phyloP scores from a whole-genome alignment of 2,888 invertebrate species.

The Eurytoma adleriae region DNA sequence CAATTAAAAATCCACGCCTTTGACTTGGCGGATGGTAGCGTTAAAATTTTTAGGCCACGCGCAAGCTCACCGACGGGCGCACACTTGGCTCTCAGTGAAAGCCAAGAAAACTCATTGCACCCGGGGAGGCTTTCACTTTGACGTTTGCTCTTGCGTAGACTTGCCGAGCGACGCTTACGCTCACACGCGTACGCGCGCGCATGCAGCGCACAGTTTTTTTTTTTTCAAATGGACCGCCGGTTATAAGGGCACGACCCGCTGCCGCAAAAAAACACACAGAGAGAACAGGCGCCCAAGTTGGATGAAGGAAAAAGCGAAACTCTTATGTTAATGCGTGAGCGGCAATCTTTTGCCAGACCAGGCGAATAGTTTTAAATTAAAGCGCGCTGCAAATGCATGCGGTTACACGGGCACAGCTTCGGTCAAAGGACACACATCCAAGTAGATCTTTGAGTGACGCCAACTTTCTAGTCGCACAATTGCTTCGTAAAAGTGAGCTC shows the following conservation, averaged over 20 bases:
- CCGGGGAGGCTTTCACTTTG: constrained; percentile 18
- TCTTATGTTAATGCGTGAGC: background rate
- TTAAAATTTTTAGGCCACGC: constrained; percentile 32
- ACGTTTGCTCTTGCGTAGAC: constrained; percentile 36
- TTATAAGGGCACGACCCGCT: constrained; percentile 21
- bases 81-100: background rate
- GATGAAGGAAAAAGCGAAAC: constrained; percentile 6
- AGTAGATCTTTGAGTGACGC: too few species aligned
- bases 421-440: too few species aligned
- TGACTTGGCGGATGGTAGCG: constrained; percentile 63
- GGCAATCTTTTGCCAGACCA: constrained; percentile 34
- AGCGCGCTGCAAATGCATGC: background rate
- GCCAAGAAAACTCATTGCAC: constrained; percentile 21
- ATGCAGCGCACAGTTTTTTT: background rate
- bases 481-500: too few species aligned
- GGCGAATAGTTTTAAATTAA: constrained; percentile 33
- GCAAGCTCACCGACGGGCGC: background rate
- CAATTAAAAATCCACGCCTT: constrained; percentile 70
- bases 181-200: background rate
- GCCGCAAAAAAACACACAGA: constrained; percentile 8
- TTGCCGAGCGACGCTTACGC: constrained; percentile 3
- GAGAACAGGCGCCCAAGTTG: background rate
- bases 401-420: background rate
- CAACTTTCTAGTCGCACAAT: too few species aligned
- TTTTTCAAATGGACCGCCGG: constrained; percentile 39